Evolutionary conservation across 2,888 invertebrate genomes (phyloP), one percentile per base, ranked within the genome.

Genomic region (Eristalis tenax): DNA sequence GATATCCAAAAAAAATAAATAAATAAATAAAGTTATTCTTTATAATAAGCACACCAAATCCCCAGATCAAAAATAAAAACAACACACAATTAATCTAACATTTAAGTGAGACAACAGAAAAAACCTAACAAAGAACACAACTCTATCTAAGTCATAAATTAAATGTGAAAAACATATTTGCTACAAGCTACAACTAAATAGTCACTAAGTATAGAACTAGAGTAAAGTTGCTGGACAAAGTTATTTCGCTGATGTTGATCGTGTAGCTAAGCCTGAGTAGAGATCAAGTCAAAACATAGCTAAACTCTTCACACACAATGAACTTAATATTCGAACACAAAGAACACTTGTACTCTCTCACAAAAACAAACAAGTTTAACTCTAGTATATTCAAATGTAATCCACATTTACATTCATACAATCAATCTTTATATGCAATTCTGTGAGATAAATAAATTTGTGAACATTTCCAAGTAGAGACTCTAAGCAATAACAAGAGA

Each of bases 401-500:
- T 38, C 11, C 50, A 13, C 32, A 26, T 40, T 38, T 32, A 73
- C 35, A 74, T 74, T 70, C 70, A 77, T 63, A 77, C 56, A 78
- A 74, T 66, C 70, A 66, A 71, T 78, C 77, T 82, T 79, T 86
- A 82, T 73, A 85, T 65, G 74, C 77, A 71, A 75, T 82, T 82
- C 82, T 82, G 78, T 86, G 86, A 86, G 61, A 86, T 59, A 70
- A 38, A 61, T n/a, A 23, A 63, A 63, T 32, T 65, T 26, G 26
- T 26, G 3, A 26, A 35, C 65, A 81, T 74, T 82, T 82, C 38
- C 64, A 86, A 86, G 61, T 70, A 82, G 32, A 75, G 74, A 82
- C 32, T 78, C 69, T 82, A 86, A 86, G 86, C 86, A 86, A 86
- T 86, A 86, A 56, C n/a, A n/a, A n/a, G n/a, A 59, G 61, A 1